Evolutionary conservation across 2,888 invertebrate species (phyloP), one percentile per base, ranked within the genome.

Genomic region (Cosmia pyralina): DNA sequence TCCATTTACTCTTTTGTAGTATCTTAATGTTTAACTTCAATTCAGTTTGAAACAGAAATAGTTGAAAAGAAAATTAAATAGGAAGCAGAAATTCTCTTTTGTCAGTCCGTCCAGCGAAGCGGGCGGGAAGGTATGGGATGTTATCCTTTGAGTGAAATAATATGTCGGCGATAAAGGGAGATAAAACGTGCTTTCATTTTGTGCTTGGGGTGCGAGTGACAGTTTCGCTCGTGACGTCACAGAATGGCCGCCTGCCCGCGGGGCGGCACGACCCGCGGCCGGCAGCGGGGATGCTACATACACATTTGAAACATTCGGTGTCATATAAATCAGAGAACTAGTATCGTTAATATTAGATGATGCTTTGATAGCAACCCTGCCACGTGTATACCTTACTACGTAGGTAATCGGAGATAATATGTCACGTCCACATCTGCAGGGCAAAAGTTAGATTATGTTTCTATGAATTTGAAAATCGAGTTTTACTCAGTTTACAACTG

Each of bases 161-260:
- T 90, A 89, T 89, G 88, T 89, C 87, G 82, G 84, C 85, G 90
- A 92, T 93, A 91, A 90, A 92, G 88, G 87, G 86, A 88, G 90
- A 91, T 92, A 91, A 92, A 92, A 91, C 90, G 90, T 90, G 90
- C 90, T 91, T 92, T 90, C 91, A 91, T 93, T 92, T 89, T 85
- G 89, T 83, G 81, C 83, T 82, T 85, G 85, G 87, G 89, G 89
- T 93, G 93, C 86, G 85, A 88, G 88, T 92, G 93, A 92, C 93
- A 91, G 89, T 85, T 73, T 78, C 82, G 89, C 41, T 66, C 38
- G 72, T 92, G 90, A 91, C 91, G 91, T 91, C 90, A 91, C 88
- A 74, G 85, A 85, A 81, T 84, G 81, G 75, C 77, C 81, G 81
- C 74, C 75, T 41, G 75, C 78, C 76, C 70, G 62, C 55, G 53